Evolutionary conservation across 2,113 vertebrate species (phyloP).

Genomic region (Orcinus orca): DNA sequence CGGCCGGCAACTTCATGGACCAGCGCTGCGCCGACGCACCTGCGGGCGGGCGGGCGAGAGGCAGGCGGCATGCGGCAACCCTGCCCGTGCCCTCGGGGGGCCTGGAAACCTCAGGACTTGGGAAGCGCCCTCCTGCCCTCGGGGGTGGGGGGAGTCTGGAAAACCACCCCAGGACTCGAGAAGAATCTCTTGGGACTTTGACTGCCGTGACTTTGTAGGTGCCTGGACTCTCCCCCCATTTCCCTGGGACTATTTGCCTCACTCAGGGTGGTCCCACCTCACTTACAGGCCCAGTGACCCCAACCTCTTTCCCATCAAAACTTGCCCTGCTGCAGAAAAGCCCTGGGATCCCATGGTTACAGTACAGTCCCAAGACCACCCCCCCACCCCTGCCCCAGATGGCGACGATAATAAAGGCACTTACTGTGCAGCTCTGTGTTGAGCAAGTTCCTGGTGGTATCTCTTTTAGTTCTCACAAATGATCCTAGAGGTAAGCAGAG

Average conservation of each 20-base stretch:
- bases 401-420: not conserved
- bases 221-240: not conserved
- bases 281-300: not conserved
- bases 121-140: not conserved
- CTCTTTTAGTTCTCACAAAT: slow-evolving; percentile 14
- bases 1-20: slow-evolving; percentile 88
- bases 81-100: not conserved
- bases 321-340: not conserved
- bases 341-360: not conserved
- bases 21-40: slow-evolving; percentile 85
- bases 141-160: not conserved
- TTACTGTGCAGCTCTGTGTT: slow-evolving; percentile 63
- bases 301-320: not conserved
- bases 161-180: not conserved
- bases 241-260: not conserved
- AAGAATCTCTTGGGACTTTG: not conserved
- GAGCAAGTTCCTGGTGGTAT: not conserved
- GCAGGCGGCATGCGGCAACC: not conserved
- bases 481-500: slow-evolving; percentile 59
- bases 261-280: not conserved
- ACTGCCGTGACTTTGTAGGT: rapidly evolving
- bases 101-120: not conserved
- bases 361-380: not conserved
- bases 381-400: not conserved
- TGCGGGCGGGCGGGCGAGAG: not conserved